A percentile compares a stretch with the other conserved stretches of the same genome.
phyloP scores from a whole-genome alignment of 1,140 invertebrate genomes.

The Plutomurus gul region DNA sequence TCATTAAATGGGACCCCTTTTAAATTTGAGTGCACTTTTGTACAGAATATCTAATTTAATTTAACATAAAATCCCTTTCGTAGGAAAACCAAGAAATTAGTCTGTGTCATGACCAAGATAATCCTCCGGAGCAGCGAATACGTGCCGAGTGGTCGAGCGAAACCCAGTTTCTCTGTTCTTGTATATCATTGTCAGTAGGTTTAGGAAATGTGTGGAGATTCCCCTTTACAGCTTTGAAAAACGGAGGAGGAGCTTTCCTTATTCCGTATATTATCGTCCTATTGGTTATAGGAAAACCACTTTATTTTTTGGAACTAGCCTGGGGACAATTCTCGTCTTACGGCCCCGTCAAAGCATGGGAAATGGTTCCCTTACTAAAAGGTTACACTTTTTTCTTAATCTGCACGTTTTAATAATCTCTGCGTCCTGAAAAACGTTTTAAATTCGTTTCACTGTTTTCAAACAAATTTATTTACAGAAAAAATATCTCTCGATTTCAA shows the following conservation, averaged over 20 bases:
- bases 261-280: slow-evolving; percentile 42
- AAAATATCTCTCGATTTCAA: too few species aligned
- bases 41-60: too few species aligned
- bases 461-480: too few species aligned
- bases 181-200: slow-evolving; percentile 58
- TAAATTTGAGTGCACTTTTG: too few species aligned
- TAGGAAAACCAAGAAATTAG: too few species aligned
- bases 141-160: slow-evolving; percentile 59
- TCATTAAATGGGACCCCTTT: too few species aligned
- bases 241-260: slow-evolving; percentile 36
- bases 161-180: slow-evolving; percentile 58
- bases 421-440: background rate
- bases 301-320: slow-evolving; percentile 56
- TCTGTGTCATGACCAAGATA: too few species aligned
- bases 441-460: too few species aligned
- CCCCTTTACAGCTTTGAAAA: slow-evolving; percentile 60
- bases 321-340: slow-evolving; percentile 62
- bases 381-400: slow-evolving; percentile 49
- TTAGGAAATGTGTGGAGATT: slow-evolving; percentile 64
- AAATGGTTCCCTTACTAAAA: slow-evolving; percentile 57
- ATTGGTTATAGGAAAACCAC: slow-evolving; percentile 37
- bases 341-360: slow-evolving; percentile 58
- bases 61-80: too few species aligned
- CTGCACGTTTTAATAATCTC: background rate
- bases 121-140: too few species aligned